These are phyloP conservation scores for Ageneiosus marmoratus DNA, from an alignment of 2,113 vertebrate species.

Conservation along the genomic window DNA sequence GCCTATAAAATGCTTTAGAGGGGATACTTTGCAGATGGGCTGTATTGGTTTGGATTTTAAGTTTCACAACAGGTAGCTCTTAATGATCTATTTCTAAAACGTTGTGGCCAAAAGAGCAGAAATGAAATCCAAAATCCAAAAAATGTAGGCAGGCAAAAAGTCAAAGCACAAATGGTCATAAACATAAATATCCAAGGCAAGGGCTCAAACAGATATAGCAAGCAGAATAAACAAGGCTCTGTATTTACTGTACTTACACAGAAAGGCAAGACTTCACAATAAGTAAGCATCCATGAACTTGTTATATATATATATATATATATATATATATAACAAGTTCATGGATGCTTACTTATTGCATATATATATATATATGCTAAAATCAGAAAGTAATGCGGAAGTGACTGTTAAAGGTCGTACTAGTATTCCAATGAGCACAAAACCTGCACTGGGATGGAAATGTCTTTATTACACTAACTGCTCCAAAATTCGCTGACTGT, in stretches of 20 bases:
- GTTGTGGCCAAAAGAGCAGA: neutral
- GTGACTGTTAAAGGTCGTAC: neutral
- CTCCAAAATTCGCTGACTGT: neutral
- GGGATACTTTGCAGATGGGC: neutral
- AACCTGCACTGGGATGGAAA: neutral
- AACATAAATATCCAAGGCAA: neutral
- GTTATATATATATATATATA: too few relatives aligned
- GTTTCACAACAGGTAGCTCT: neutral
- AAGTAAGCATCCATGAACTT: neutral
- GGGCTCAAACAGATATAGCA: neutral
- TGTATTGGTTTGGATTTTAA: neutral
- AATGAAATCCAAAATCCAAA: neutral
- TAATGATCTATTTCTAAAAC: neutral
- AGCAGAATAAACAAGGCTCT: neutral
- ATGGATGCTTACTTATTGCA: too few relatives aligned
- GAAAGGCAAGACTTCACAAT: neutral
- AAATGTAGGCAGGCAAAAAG: neutral
- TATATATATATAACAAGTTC: too few relatives aligned
- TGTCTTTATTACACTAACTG: neutral
- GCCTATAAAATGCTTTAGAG: neutral
- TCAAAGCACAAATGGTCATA: constrained; percentile 7
- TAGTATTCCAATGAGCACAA: constrained; percentile 1
- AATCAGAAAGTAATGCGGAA: neutral
- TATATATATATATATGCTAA: neutral
- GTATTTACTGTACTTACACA: neutral